Evolutionary conservation across 2,888 invertebrate genomes (phyloP).

Genomic region (Dastarcus helophoroides): DNA sequence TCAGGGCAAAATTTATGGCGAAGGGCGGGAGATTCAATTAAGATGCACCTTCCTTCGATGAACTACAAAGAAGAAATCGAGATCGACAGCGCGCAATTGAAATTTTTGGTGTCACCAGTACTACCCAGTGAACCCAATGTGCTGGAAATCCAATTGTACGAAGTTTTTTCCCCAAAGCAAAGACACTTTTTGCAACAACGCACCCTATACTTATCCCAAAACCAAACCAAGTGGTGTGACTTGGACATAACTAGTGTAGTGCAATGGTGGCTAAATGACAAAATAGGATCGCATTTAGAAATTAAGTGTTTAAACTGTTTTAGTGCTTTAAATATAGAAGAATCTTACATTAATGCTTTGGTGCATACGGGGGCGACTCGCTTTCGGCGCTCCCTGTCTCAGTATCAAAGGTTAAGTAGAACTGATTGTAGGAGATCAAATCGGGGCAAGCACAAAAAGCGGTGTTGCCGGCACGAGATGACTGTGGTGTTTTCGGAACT

Average conservation of each 20-base stretch:
- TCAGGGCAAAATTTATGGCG: constrained; percentile 6
- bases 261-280: constrained; percentile 38
- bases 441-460: constrained; percentile 38
- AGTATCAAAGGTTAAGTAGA: constrained; percentile 32
- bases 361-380: constrained; percentile 26
- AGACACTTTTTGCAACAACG: constrained; percentile 32
- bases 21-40: background rate
- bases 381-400: constrained; percentile 23
- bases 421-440: constrained; percentile 40
- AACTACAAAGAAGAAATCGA: constrained; percentile 16
- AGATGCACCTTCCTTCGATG: constrained; percentile 5
- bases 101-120: constrained; percentile 32
- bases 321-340: constrained; percentile 32
- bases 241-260: constrained; percentile 47
- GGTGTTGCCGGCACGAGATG: constrained; percentile 56
- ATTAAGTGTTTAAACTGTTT: constrained; percentile 42
- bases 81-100: constrained; percentile 39
- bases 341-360: constrained; percentile 29
- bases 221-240: constrained; percentile 46
- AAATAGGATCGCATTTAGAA: constrained; percentile 42
- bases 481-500: constrained; percentile 54
- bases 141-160: constrained; percentile 29
- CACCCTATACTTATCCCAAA: constrained; percentile 29
- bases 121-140: constrained; percentile 16
- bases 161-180: constrained; percentile 34